Evolutionary conservation across 2,888 invertebrate species (phyloP), one percentile per base, ranked within the genome.

Genomic region (Mallateleia sp.): DNA sequence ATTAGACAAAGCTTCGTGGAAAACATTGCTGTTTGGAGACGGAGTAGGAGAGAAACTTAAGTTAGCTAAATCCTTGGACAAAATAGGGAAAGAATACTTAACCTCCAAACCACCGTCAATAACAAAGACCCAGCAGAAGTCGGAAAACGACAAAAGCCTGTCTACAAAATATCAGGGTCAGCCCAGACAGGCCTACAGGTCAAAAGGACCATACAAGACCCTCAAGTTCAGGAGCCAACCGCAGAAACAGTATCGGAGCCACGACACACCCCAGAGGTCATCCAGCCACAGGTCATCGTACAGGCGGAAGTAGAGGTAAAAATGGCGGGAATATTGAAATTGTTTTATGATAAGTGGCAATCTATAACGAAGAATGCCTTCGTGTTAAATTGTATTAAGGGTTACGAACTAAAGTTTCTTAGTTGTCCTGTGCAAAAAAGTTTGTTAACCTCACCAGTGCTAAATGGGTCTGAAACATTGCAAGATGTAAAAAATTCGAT

Each of bases 61-160:
- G 25, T 42, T 47, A n/a, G 47, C 77, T 3, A 77, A 66, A 15
- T 38, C 42, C 2, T 11, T 77, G 11, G 56, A 56, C 7, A 38
- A 38, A 42, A 22, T 58, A 6, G 77, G 77, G 22, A 54, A 77
- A 15, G 66, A 64, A 28, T 66, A 32, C 24, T 34, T 64, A n/a
- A 45, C 8, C 14, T 38, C 38, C 8, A 5, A 11, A 38, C 38
- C 6, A 38, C 38, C 38, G 8, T 32, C 8, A 32, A 32, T 8
- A 32, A 7, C 32, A 8, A 32, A 32, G 32, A 5, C 32, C 72
- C 58, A 60, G 14, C 15, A 45, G 11, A 58, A 38, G 25, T 34
- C 64, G 77, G 83, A 38, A 83, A 83, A 83, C 77, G 60, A 42
- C 15, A 62, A 38, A 14, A 54, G 64, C 38, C 56, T 66, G 77